phyloP scores from a whole-genome alignment of 1,140 invertebrate species.

The Megalopta genalis region DNA sequence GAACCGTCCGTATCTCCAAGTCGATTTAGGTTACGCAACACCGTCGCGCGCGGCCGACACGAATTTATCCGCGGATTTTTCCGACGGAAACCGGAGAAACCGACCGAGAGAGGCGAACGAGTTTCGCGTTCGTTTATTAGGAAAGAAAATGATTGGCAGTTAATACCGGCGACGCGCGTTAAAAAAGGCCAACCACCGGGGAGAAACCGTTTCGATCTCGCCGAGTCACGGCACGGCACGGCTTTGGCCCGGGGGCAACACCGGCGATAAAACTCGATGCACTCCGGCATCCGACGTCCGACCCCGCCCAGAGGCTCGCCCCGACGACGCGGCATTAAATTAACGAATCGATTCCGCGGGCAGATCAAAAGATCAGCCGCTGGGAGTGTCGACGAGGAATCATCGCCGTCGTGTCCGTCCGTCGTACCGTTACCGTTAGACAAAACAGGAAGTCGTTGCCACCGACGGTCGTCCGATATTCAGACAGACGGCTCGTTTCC shows the following conservation, averaged over 20 bases:
- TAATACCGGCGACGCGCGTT: too few relatives aligned
- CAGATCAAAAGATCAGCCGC: slow-evolving; percentile 10
- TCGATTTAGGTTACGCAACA: too few relatives aligned
- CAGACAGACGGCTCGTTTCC: background rate
- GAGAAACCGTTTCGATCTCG: background rate
- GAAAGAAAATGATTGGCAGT: too few relatives aligned
- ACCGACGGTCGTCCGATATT: slow-evolving; percentile 12
- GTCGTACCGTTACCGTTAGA: slow-evolving; percentile 59
- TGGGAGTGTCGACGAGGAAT: slow-evolving; percentile 16
- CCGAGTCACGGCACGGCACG: background rate
- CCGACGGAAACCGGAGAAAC: too few relatives aligned
- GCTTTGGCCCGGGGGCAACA: too few relatives aligned
- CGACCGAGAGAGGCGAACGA: too few relatives aligned
- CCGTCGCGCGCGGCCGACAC: too few relatives aligned
- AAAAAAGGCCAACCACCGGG: too few relatives aligned
- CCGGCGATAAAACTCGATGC: background rate
- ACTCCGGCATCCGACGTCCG: background rate
- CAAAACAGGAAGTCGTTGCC: slow-evolving; percentile 45
- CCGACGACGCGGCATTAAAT: background rate
- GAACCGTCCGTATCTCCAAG: too few relatives aligned
- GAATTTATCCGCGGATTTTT: too few relatives aligned
- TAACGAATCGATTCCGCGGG: background rate
- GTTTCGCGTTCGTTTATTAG: too few relatives aligned
- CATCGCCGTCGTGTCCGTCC: background rate
- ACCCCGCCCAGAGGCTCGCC: background rate